A percentile compares a stretch with the other conserved stretches of the same genome.
These are phyloP conservation scores for Cyrtodaria siliqua DNA, from an alignment of 2,888 invertebrate species.

Conservation along the genomic window DNA sequence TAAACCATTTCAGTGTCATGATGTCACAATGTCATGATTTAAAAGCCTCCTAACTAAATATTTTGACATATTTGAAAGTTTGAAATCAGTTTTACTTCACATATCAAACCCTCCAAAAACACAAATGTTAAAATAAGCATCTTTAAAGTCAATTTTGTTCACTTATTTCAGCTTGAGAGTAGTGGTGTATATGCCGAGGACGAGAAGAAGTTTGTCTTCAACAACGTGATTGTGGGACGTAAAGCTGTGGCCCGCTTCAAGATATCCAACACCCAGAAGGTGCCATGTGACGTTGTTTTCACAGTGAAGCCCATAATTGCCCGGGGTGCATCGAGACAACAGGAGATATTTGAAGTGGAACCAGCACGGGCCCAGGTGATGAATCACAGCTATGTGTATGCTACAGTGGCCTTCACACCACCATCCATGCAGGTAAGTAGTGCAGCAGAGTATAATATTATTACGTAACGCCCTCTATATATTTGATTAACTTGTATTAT, in stretches of 20 bases:
- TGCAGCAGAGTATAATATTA: not conserved
- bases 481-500: no score
- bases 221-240: slow-evolving; percentile 85
- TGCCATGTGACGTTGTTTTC: slow-evolving; percentile 85
- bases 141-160: not conserved
- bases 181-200: slow-evolving; percentile 85
- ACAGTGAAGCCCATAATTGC: slow-evolving; percentile 78
- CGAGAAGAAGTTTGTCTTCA: slow-evolving; percentile 85
- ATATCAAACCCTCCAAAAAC: no score
- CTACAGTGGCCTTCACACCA: slow-evolving; percentile 85
- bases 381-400: slow-evolving; percentile 84
- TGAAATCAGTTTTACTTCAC: no score
- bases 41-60: no score
- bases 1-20: no score
- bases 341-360: slow-evolving; percentile 85
- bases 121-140: no score
- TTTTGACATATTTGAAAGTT: no score
- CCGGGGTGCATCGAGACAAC: slow-evolving; percentile 74
- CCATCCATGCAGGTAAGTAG: slow-evolving; percentile 85
- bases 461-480: no score
- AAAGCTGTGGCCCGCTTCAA: slow-evolving; percentile 85
- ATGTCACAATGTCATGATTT: no score
- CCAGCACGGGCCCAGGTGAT: slow-evolving; percentile 83
- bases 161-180: slow-evolving; percentile 53
- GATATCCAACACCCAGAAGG: slow-evolving; percentile 85